A percentile compares a stretch with the other conserved stretches of the same genome.
Conservation (phyloP, 2,888 invertebrate genomes). For the Trichogramma evanescens region DNA sequence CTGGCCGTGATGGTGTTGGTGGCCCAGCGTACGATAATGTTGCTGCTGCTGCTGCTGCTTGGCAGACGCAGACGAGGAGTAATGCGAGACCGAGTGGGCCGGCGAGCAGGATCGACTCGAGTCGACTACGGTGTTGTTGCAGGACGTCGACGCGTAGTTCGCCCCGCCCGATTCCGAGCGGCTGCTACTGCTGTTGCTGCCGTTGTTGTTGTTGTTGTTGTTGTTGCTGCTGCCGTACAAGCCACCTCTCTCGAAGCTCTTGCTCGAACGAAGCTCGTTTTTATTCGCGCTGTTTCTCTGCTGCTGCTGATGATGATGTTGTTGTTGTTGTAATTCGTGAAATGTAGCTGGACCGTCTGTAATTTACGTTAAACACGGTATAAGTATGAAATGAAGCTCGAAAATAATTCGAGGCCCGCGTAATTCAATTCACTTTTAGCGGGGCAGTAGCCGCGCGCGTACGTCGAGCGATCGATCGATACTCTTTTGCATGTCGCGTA, state of each 20-base stretch:
- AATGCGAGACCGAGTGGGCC: constrained; percentile 3
- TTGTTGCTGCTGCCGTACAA: no score
- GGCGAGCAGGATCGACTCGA: constrained; percentile 12
- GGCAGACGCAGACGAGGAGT: constrained; percentile 36
- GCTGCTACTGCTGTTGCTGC: constrained; percentile 21
- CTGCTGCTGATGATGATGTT: not conserved
- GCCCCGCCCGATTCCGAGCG: constrained; percentile 2
- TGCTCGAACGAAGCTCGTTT: constrained; percentile 13
- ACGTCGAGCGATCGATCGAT: no score
- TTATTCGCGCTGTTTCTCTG: not conserved
- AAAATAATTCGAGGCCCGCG: no score
- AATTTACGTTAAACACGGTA: no score
- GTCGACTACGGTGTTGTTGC: not conserved
- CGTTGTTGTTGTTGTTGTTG: constrained; percentile 21
- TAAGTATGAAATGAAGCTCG: no score
- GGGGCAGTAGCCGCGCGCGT: no score
- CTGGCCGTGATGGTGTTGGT: constrained; percentile 11
- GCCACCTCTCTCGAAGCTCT: constrained; percentile 12
- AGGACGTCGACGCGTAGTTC: not conserved
- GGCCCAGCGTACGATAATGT: constrained; percentile 40
- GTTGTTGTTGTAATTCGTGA: no score
- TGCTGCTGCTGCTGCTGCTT: constrained; percentile 39
- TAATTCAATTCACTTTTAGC: no score
- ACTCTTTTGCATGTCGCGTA: no score
- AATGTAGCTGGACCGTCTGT: no score